Conservation (phyloP, 2,797 vertebrate genomes). For the Rallus crepitans region DNA sequence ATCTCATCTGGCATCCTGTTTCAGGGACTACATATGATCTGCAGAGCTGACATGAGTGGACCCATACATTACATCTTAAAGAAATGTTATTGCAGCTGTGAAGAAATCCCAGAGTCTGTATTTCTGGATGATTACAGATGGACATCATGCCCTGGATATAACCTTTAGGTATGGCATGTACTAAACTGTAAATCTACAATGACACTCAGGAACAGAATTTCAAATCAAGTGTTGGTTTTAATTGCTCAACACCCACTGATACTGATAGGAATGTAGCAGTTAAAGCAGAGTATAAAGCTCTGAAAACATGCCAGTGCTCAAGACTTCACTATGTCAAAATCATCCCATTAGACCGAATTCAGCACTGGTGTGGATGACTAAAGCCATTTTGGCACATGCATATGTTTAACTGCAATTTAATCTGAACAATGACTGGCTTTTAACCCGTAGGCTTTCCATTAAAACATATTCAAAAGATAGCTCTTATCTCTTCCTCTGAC, state of each 20-base stretch:
- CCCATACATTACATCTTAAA: neutral
- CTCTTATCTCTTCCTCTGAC: neutral
- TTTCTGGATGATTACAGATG: slow-evolving; percentile 14
- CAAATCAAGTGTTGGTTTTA: neutral
- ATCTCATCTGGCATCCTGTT: neutral
- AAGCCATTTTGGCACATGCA: neutral
- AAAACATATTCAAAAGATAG: neutral
- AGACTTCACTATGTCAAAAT: neutral
- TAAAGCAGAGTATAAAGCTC: neutral
- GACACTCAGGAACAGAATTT: neutral
- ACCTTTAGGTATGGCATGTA: neutral
- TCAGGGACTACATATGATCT: slow-evolving; percentile 1
- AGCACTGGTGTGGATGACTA: neutral
- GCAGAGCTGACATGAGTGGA: neutral
- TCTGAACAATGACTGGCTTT: neutral
- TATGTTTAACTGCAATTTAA: neutral
- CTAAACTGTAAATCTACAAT: neutral
- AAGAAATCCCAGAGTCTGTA: slow-evolving; percentile 4
- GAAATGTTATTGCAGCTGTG: slow-evolving; percentile 48
- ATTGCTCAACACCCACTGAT: neutral
- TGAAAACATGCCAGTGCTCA: neutral
- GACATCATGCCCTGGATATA: neutral
- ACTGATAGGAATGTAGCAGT: neutral
- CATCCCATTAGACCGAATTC: neutral
- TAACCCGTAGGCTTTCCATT: neutral